Conservation (phyloP, 2,113 vertebrate genomes). For the Pterocles orientalis region DNA sequence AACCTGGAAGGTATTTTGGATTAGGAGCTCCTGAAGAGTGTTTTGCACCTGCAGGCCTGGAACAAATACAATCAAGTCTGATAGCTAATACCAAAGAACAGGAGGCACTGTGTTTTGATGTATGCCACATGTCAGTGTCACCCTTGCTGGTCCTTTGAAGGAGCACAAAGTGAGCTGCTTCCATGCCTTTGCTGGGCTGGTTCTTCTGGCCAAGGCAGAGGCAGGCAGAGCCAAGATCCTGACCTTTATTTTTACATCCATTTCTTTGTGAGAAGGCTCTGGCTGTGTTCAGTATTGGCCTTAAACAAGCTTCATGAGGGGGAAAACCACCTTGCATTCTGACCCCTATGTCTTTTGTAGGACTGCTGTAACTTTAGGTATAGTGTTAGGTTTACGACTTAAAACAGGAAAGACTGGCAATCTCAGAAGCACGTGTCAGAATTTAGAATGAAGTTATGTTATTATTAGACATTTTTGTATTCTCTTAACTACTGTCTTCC, state of each 20-base stretch:
- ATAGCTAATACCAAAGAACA: not conserved
- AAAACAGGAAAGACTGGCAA: not conserved
- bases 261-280: not conserved
- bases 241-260: not conserved
- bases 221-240: not conserved
- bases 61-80: not conserved
- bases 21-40: not conserved
- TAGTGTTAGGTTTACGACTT: not conserved
- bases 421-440: not conserved
- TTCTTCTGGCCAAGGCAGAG: not conserved
- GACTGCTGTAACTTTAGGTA: not conserved
- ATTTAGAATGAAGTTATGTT: not conserved
- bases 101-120: not conserved
- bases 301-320: not conserved
- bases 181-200: not conserved
- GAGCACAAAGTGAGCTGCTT: not conserved
- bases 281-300: not conserved
- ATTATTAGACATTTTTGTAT: conserved; percentile 19
- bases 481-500: conserved; percentile 1
- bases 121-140: not conserved
- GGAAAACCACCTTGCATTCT: not conserved
- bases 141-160: not conserved
- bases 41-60: not conserved
- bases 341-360: not conserved
- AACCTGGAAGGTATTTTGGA: not conserved